phyloP scores from a whole-genome alignment of 1,140 invertebrate species.

The Bombus waltoni region DNA sequence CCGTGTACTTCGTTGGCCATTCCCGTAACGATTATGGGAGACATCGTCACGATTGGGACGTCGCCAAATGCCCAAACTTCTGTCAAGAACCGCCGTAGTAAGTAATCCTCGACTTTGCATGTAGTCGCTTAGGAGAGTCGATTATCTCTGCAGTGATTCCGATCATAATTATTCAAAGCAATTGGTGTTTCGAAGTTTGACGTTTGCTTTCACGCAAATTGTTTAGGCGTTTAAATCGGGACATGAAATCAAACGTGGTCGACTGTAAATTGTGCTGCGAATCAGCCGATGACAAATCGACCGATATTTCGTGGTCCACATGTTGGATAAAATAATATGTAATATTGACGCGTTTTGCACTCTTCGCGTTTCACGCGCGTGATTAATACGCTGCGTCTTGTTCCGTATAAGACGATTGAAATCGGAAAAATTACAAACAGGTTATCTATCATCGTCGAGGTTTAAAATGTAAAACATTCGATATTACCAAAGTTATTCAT shows the following conservation, averaged over 20 bases:
- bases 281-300: background rate
- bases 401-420: too few species aligned
- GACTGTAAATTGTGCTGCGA: background rate
- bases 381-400: too few species aligned
- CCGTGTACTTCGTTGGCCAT: background rate
- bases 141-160: background rate
- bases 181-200: background rate
- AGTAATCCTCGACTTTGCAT: constrained; percentile 4
- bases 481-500: too few species aligned
- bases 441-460: too few species aligned
- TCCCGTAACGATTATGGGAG: constrained; percentile 32
- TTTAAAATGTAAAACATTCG: too few species aligned
- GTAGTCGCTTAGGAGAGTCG: constrained; percentile 1
- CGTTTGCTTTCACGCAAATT: background rate
- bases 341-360: too few species aligned
- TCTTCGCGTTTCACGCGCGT: too few species aligned
- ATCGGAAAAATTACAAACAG: too few species aligned
- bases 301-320: background rate
- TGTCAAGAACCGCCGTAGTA: constrained; percentile 6
- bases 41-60: constrained; percentile 24
- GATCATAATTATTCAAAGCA: background rate
- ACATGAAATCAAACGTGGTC: background rate
- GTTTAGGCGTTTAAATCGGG: background rate
- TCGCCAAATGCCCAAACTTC: constrained; percentile 35
- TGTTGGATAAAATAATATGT: too few species aligned